These are phyloP conservation scores for Drosophila tanythrix DNA, from an alignment of 2,888 invertebrate species.

Conservation along the genomic window DNA sequence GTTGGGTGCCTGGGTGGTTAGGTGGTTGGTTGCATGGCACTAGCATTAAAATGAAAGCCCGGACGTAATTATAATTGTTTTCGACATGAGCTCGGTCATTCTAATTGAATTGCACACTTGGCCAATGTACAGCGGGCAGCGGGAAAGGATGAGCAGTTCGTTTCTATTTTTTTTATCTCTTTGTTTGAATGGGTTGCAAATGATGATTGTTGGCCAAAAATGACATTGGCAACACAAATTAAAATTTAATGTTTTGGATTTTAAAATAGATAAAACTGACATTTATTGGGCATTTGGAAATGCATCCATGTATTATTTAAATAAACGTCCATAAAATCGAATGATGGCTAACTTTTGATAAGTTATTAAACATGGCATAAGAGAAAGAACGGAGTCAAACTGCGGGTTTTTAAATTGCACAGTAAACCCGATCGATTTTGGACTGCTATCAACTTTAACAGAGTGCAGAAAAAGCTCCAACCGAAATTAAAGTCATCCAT, in stretches of 20 bases:
- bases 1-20: neutral
- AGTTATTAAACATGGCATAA: neutral
- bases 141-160: neutral
- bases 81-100: conserved; percentile 74
- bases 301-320: neutral
- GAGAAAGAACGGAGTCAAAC: neutral
- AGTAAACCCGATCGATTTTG: too few relatives aligned
- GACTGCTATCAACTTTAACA: neutral
- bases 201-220: conserved; percentile 22
- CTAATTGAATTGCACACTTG: conserved; percentile 65
- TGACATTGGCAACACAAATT: neutral
- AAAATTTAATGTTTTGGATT: neutral
- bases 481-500: neutral
- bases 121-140: conserved; percentile 3
- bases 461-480: neutral
- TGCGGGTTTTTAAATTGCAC: neutral
- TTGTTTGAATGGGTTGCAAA: conserved; percentile 12
- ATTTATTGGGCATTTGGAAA: neutral
- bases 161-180: neutral
- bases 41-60: conserved; percentile 35
- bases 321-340: neutral
- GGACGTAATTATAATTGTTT: conserved; percentile 75
- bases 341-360: neutral
- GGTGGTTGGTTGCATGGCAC: neutral
- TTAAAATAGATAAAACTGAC: neutral